A percentile compares a stretch with the other conserved stretches of the same genome.
phyloP scores from a whole-genome alignment of 2,113 vertebrate genomes.

The Zosterops pallidus region DNA sequence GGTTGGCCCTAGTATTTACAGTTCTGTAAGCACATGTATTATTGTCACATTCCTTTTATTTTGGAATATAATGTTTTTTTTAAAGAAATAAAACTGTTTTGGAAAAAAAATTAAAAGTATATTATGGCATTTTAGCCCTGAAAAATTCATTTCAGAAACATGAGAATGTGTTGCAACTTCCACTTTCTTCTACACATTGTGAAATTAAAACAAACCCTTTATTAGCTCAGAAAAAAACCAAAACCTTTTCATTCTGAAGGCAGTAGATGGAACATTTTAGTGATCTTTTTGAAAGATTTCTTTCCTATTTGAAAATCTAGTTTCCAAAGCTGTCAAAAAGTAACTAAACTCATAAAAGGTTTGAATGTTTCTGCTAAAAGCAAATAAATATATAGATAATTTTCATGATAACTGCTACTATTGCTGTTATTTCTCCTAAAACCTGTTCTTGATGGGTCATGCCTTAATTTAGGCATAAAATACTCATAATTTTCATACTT shows the following conservation, averaged over 20 bases:
- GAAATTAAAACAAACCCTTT: neutral
- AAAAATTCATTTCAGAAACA: neutral
- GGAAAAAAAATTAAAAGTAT: accelerated
- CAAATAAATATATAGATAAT: neutral
- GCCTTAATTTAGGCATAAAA: neutral
- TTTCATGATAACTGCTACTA: neutral
- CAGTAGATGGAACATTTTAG: neutral
- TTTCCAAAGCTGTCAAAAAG: neutral
- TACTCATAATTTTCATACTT: neutral
- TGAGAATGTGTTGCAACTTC: neutral
- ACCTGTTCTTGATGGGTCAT: neutral
- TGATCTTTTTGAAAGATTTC: neutral
- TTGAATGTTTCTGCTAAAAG: neutral
- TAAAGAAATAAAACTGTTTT: neutral
- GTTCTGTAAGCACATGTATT: neutral
- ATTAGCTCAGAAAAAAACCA: neutral
- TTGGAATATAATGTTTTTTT: neutral
- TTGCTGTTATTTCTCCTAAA: neutral
- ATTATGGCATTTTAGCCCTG: neutral
- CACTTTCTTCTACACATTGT: neutral
- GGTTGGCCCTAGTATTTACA: neutral
- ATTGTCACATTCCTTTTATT: neutral
- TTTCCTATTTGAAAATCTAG: neutral
- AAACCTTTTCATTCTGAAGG: neutral
- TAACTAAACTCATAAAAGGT: neutral